Conservation (phyloP, 2,888 invertebrate species). For the Agelastica alni region DNA sequence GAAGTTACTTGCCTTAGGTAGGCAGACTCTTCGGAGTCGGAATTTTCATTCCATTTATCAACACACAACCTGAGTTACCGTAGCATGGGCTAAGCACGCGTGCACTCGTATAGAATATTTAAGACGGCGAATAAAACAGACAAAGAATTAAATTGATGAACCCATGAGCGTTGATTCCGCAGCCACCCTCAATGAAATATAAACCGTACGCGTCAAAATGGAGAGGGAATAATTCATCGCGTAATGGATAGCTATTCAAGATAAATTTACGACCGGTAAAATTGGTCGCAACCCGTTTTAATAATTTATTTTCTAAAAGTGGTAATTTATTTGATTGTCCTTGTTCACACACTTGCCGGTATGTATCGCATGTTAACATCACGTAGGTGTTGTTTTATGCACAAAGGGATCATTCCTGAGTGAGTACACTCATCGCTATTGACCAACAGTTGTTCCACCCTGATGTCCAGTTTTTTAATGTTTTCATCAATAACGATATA, state of each 20-base stretch:
- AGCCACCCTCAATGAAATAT: slow-evolving; percentile 35
- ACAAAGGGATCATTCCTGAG: slow-evolving; percentile 10
- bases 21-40: too few relatives aligned
- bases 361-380: slow-evolving; percentile 50
- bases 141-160: too few relatives aligned
- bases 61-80: too few relatives aligned
- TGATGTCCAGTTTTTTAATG: neutral
- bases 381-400: slow-evolving; percentile 30
- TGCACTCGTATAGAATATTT: too few relatives aligned
- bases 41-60: too few relatives aligned
- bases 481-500: neutral
- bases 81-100: too few relatives aligned
- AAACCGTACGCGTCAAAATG: slow-evolving; percentile 33
- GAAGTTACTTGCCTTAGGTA: too few relatives aligned
- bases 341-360: slow-evolving; percentile 50
- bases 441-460: neutral
- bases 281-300: slow-evolving; percentile 47
- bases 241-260: slow-evolving; percentile 41
- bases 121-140: too few relatives aligned
- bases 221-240: slow-evolving; percentile 34
- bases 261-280: slow-evolving; percentile 48
- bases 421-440: neutral
- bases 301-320: slow-evolving; percentile 51
- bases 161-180: too few relatives aligned
- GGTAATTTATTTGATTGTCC: slow-evolving; percentile 54